Evolutionary conservation across 2,113 vertebrate genomes (phyloP).

Genomic region (Anser cygnoides): DNA sequence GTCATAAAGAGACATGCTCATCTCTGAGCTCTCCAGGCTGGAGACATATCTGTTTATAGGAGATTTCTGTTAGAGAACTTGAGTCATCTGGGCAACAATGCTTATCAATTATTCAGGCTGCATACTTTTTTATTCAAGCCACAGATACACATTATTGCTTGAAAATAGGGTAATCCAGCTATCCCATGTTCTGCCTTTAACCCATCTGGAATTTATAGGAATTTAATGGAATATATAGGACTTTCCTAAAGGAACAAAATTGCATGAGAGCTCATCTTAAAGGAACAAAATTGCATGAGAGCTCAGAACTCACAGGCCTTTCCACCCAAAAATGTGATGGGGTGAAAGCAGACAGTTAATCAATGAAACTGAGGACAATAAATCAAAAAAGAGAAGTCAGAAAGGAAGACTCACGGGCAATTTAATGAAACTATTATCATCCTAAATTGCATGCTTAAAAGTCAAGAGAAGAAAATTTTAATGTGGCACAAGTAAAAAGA

Average conservation of each 20-base stretch:
- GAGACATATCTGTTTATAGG: not conserved
- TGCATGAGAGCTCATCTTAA: not conserved
- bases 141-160: not conserved
- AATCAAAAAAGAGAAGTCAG: not conserved
- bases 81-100: not conserved
- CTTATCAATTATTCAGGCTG: not conserved
- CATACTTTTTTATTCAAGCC: not conserved
- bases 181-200: not conserved
- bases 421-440: not conserved
- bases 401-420: not conserved
- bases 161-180: not conserved
- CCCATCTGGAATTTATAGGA: not conserved
- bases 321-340: not conserved
- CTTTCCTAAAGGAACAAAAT: not conserved
- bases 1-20: not conserved
- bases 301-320: not conserved
- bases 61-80: not conserved
- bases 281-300: not conserved
- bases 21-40: not conserved
- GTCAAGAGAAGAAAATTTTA: conserved; percentile 4
- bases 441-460: not conserved
- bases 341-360: not conserved
- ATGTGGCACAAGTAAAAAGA: not conserved
- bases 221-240: not conserved
- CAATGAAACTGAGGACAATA: not conserved